Base-by-base conservation (phyloP, 2,797 vertebrate genomes). In the Acrossocheilus wenchowensis region DNA sequence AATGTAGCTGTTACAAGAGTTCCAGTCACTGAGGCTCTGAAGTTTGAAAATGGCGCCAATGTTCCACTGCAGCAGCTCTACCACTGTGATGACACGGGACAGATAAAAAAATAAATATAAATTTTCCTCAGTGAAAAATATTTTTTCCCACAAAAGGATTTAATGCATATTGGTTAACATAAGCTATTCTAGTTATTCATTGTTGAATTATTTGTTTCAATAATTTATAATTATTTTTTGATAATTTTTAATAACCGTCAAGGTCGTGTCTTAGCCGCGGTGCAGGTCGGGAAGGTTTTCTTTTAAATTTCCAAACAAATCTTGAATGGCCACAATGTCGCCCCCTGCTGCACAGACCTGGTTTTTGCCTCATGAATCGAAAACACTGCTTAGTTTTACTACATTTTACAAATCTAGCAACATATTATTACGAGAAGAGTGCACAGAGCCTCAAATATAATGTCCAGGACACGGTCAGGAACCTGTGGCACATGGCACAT, bases 11-110 rank as follows among this genome's bases (percentile, higher is more conserved):
- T 91, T 91, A 90, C 91, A 88, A 90, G 91, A 90, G 92, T 94
- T 90, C 92, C 93, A 90, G 88, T 93, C 94, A 93, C 92, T 93
- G 90, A 86, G 92, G 89, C 94, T 89, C 92, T 89, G 87, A 85
- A 86, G 92, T 96, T 96, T 95, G 95, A 96, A 96, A 95, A 94
- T 95, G 94, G 95, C 95, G 95, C 95, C 95, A 95, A 94, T 77
- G 88, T 72, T 81, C 73, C 85, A 83, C 81, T 89, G 90, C 90
- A 88, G 89, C 92, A 7, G 87, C 91, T 92, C 87, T 91, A 90
- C 90, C 92, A 71, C 91, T 81, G 87, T 88, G 90, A 91, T 91
- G 91, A 93, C 93, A 91, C 91, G 85, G 88, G 88, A 69, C 88
- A 87, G 77, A 83, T 66, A 81, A 88, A 92, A 95, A 94, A 94